A percentile compares a stretch with the other conserved stretches of the same genome.
Conservation (phyloP, 2,113 vertebrate species). For the Labeo catla region DNA sequence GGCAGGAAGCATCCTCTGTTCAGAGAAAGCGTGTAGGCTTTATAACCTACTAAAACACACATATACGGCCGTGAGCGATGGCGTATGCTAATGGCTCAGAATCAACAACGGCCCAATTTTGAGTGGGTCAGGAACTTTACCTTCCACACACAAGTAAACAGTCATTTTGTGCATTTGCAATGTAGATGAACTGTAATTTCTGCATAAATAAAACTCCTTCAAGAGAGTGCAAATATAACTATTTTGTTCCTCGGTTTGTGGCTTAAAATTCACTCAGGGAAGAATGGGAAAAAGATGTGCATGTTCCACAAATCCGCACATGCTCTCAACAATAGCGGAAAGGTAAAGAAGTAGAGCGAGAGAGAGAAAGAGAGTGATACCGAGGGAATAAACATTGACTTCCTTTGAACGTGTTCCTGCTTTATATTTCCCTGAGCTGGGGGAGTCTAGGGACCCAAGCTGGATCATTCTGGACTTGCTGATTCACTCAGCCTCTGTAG, state of each 20-base stretch:
- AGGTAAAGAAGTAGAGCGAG: conserved; percentile 29
- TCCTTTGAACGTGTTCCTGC: conserved; percentile 35
- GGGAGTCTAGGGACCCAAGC: conserved; percentile 19
- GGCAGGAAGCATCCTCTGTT: conserved; percentile 32
- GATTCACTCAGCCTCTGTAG: conserved; percentile 24
- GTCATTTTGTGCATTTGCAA: conserved; percentile 61
- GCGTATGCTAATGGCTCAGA: conserved; percentile 19
- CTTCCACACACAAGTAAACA: conserved; percentile 57
- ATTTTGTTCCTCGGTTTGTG: conserved; percentile 37
- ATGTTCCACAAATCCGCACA: conserved; percentile 17
- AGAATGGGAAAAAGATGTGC: neutral
- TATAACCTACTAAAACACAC: neutral
- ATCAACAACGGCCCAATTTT: conserved; percentile 8
- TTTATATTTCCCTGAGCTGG: conserved; percentile 42
- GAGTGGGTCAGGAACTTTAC: conserved; percentile 56
- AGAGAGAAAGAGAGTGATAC: conserved; percentile 20
- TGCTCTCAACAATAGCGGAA: neutral
- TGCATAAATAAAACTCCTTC: conserved; percentile 62
- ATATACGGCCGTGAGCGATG: neutral
- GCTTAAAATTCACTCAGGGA: conserved; percentile 3
- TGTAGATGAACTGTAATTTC: conserved; percentile 65
- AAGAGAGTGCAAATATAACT: conserved; percentile 49
- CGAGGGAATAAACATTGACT: conserved; percentile 46
- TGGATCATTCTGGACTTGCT: conserved; percentile 43
- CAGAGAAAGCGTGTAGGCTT: conserved; percentile 28